Conservation (phyloP, 2,797 vertebrate genomes). For the Leptodactylus fallax region DNA sequence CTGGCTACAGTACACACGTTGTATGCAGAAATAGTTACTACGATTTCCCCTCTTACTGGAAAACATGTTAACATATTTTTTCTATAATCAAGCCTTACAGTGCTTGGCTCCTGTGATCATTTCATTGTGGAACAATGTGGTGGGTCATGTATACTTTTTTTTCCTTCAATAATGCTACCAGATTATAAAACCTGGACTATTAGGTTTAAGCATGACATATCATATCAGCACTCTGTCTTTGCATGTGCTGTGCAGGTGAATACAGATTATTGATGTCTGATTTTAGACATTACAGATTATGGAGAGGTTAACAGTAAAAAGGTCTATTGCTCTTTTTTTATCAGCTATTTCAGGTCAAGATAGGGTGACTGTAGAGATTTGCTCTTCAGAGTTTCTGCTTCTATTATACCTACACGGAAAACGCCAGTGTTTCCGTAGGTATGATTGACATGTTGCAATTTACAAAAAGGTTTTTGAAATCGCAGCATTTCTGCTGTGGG, state of each 20-base stretch:
- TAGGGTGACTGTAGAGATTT: too few species aligned
- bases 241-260: too few species aligned
- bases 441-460: too few species aligned
- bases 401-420: too few species aligned
- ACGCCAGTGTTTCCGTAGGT: too few species aligned
- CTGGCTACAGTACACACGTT: slow-evolving; percentile 69
- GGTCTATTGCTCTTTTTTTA: too few species aligned
- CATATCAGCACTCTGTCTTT: background rate
- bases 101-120: slow-evolving; percentile 47
- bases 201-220: background rate
- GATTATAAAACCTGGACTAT: background rate
- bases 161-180: background rate
- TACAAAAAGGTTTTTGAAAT: too few species aligned
- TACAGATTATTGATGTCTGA: background rate
- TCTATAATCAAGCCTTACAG: slow-evolving; percentile 40
- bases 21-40: slow-evolving; percentile 67
- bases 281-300: background rate
- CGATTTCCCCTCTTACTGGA: slow-evolving; percentile 62
- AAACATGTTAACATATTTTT: slow-evolving; percentile 54
- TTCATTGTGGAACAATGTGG: slow-evolving; percentile 49
- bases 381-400: too few species aligned
- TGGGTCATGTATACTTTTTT: background rate
- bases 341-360: too few species aligned
- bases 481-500: too few species aligned
- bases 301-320: background rate